phyloP scores from a whole-genome alignment of 2,888 invertebrate genomes.

The Tachystola acroxantha region DNA sequence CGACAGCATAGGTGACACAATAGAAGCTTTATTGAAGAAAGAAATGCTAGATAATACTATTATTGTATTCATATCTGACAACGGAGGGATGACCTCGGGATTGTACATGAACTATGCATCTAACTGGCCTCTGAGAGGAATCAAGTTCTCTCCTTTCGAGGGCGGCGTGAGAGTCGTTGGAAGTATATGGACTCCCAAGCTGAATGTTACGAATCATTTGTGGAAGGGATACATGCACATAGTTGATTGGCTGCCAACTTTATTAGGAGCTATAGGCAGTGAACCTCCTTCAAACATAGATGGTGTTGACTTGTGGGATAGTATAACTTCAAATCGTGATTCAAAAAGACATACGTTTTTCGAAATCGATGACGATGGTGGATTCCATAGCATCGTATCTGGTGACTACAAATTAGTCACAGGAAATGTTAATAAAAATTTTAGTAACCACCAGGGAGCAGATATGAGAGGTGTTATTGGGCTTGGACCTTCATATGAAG shows the following conservation, averaged over 20 bases:
- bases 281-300: conserved; percentile 41
- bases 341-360: conserved; percentile 43
- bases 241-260: conserved; percentile 90
- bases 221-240: conserved; percentile 83
- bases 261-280: conserved; percentile 57
- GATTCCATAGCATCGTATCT: conserved; percentile 40
- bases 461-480: conserved; percentile 44
- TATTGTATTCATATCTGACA: conserved; percentile 92
- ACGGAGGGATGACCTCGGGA: conserved; percentile 89
- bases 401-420: conserved; percentile 53
- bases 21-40: conserved; percentile 81
- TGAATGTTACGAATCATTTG: conserved; percentile 52
- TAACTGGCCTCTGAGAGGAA: conserved; percentile 87
- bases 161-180: conserved; percentile 88
- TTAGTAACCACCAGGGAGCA: conserved; percentile 42
- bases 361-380: conserved; percentile 55
- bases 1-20: conserved; percentile 88
- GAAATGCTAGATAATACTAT: conserved; percentile 89
- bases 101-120: conserved; percentile 84
- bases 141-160: conserved; percentile 89
- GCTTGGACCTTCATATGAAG: conserved; percentile 34
- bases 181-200: conserved; percentile 80
- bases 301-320: conserved; percentile 56
- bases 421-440: conserved; percentile 30
- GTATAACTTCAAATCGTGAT: conserved; percentile 35